A percentile compares a stretch with the other conserved stretches of the same genome.
Conservation (phyloP, 2,797 vertebrate genomes). For the Semaprochilodus insignis region DNA sequence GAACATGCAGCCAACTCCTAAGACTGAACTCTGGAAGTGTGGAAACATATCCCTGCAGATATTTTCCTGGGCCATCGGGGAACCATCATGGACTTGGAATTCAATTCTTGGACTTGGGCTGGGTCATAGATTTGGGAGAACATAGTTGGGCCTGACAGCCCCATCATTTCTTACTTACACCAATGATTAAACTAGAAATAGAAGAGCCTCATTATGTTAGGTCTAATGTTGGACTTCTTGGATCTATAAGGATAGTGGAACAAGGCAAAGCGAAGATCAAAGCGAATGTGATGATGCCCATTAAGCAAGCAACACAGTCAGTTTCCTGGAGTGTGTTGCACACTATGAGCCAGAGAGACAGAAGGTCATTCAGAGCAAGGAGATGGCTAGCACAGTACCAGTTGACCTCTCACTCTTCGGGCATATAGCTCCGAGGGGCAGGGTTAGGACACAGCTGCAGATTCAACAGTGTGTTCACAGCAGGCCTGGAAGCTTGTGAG, state of each 20-base stretch:
- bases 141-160: too few relatives aligned
- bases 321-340: neutral
- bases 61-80: too few relatives aligned
- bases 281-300: neutral
- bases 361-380: neutral
- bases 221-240: neutral
- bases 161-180: too few relatives aligned
- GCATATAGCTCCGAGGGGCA: neutral
- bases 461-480: neutral
- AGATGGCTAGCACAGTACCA: neutral
- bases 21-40: too few relatives aligned
- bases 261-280: neutral
- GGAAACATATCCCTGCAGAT: too few relatives aligned
- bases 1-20: too few relatives aligned
- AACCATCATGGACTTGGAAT: too few relatives aligned
- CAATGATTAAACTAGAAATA: too few relatives aligned
- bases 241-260: neutral
- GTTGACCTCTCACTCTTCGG: neutral
- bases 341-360: neutral
- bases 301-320: neutral
- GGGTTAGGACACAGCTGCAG: neutral
- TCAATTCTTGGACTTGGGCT: too few relatives aligned
- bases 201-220: neutral
- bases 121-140: too few relatives aligned
- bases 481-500: neutral